A percentile compares a stretch with the other conserved stretches of the same genome.
These are phyloP conservation scores for Chaenocephalus aceratus DNA, from an alignment of 2,113 vertebrate species.

Conservation along the genomic window DNA sequence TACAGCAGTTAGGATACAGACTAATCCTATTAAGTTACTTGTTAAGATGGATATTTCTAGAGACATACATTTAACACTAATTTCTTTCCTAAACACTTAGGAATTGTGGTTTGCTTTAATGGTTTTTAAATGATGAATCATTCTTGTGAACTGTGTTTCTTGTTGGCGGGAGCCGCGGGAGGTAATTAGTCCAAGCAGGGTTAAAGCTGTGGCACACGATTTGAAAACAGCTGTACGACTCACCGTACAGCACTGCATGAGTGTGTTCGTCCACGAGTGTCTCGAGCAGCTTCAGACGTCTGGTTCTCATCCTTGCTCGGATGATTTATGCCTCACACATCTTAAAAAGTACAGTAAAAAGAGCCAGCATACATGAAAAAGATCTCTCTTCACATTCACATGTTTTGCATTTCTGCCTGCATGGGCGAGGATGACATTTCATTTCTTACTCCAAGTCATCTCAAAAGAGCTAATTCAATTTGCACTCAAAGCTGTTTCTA, in stretches of 20 bases:
- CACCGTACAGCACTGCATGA: slow-evolving; percentile 29
- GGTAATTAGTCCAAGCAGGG: slow-evolving; percentile 54
- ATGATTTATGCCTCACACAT: slow-evolving; percentile 79
- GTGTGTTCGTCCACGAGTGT: slow-evolving; percentile 33
- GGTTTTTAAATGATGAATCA: slow-evolving; percentile 39
- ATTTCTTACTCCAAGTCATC: slow-evolving; percentile 80
- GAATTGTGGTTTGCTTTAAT: slow-evolving; percentile 30
- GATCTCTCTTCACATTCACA: slow-evolving; percentile 75
- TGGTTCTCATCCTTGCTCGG: slow-evolving; percentile 67
- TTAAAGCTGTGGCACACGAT: slow-evolving; percentile 50
- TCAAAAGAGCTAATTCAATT: slow-evolving; percentile 82
- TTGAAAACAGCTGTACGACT: slow-evolving; percentile 57
- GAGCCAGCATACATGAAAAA: slow-evolving; percentile 62
- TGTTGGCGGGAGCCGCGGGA: slow-evolving; percentile 36
- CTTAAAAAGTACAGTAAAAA: slow-evolving; percentile 62
- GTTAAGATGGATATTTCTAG: slow-evolving; percentile 4
- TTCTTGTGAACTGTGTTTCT: slow-evolving; percentile 11
- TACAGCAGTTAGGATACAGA: background rate
- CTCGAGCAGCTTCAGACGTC: slow-evolving; percentile 43
- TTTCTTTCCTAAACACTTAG: slow-evolving; percentile 9
- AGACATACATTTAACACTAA: background rate
- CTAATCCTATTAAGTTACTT: background rate
- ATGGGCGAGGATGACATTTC: slow-evolving; percentile 81
- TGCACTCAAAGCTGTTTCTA: slow-evolving; percentile 77
- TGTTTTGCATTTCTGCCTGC: slow-evolving; percentile 84